A percentile compares a stretch with the other conserved stretches of the same genome.
Evolutionary conservation across 2,113 vertebrate species (phyloP).

Genomic region (Alces alces): DNA sequence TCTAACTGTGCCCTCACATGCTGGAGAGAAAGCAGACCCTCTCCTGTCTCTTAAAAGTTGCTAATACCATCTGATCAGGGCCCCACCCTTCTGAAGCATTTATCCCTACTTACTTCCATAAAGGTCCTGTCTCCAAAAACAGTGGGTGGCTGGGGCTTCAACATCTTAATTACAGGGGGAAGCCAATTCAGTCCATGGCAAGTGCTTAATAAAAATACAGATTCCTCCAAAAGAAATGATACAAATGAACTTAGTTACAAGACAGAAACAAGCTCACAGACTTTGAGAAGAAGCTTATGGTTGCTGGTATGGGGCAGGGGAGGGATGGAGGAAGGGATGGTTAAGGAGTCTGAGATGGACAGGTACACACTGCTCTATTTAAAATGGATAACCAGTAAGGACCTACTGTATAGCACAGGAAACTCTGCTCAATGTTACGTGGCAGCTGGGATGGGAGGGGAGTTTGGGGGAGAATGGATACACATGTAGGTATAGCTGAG

Average conservation of each 20-base stretch:
- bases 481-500: not conserved
- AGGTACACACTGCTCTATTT: not conserved
- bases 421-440: rapidly evolving
- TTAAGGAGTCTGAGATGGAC: not conserved
- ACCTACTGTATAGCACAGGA: not conserved
- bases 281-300: not conserved
- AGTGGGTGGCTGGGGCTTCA: not conserved
- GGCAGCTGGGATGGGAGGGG: not conserved
- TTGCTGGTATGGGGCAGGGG: not conserved
- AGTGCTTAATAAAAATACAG: not conserved
- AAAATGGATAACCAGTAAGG: not conserved
- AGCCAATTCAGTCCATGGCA: not conserved
- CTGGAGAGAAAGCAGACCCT: too few species aligned
- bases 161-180: not conserved
- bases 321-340: not conserved
- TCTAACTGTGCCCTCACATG: not conserved
- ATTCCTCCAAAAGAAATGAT: not conserved
- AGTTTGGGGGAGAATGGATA: not conserved
- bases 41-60: not conserved
- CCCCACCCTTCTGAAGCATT: not conserved
- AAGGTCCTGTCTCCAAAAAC: not conserved
- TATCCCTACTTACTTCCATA: not conserved
- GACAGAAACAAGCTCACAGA: not conserved
- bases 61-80: not conserved
- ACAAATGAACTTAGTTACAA: not conserved